Evolutionary conservation across 1,140 invertebrate genomes (phyloP).

Genomic region (Aphelenchoides besseyi): DNA sequence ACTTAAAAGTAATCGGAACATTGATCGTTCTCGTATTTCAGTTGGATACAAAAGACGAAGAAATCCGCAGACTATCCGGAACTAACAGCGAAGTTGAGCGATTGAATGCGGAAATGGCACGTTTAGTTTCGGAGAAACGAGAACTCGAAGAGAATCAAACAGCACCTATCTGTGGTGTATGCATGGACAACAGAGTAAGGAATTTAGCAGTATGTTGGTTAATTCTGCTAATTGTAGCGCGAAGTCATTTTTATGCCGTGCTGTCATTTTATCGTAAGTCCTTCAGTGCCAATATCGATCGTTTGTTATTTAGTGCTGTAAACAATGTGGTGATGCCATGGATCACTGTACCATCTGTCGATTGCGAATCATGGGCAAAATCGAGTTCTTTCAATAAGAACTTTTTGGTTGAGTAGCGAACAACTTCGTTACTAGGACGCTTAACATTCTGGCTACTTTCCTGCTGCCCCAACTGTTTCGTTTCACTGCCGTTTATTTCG

Average conservation of each 20-base stretch:
- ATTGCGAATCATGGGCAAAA: constrained; percentile 36
- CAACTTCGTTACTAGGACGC: too few relatives aligned
- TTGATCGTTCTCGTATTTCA: constrained; percentile 9
- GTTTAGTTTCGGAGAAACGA: constrained; percentile 22
- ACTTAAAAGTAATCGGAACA: background rate
- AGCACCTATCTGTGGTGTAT: constrained; percentile 26
- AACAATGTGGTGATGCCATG: constrained; percentile 34
- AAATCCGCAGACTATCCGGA: constrained; percentile 16
- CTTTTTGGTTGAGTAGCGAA: too few relatives aligned
- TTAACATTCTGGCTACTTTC: too few relatives aligned
- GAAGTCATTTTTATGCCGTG: constrained; percentile 39
- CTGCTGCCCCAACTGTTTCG: too few relatives aligned
- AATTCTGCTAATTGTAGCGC: constrained; percentile 21
- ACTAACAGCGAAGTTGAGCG: background rate
- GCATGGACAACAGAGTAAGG: constrained; percentile 34
- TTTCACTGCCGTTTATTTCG: too few relatives aligned
- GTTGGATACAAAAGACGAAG: constrained; percentile 26
- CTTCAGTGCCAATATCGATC: too few relatives aligned
- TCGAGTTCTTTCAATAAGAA: constrained; percentile 42
- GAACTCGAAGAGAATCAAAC: constrained; percentile 28
- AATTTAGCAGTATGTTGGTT: background rate
- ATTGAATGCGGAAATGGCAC: constrained; percentile 12
- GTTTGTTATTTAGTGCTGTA: too few relatives aligned
- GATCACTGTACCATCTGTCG: constrained; percentile 31
- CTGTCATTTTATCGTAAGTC: constrained; percentile 36